phyloP scores from a whole-genome alignment of 2,888 invertebrate genomes.

The Tenthredo mesomela region DNA sequence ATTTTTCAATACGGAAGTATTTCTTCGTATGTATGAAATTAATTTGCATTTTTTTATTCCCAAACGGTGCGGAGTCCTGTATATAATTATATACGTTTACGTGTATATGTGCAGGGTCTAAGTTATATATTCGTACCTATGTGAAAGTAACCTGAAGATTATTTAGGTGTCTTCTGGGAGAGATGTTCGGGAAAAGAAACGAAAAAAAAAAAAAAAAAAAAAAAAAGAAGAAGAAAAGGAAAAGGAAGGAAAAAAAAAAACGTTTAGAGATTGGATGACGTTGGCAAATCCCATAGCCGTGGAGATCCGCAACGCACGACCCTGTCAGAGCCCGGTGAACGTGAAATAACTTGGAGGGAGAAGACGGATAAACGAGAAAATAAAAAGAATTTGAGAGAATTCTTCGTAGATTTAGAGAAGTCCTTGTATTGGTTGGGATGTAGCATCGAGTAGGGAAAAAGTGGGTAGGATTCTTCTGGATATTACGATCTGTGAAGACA shows the following conservation, averaged over 20 bases:
- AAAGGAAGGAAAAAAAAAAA: neutral
- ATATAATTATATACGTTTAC: neutral
- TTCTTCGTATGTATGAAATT: neutral
- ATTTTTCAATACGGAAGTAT: neutral
- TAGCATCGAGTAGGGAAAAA: neutral
- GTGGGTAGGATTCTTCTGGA: slow-evolving; percentile 12
- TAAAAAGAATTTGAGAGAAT: slow-evolving; percentile 20
- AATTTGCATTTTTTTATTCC: neutral
- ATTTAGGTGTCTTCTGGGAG: neutral
- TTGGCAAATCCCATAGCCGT: slow-evolving; percentile 32
- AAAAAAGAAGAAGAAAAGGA: neutral
- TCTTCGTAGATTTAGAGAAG: slow-evolving; percentile 15
- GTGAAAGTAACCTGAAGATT: neutral
- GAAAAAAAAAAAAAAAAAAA: neutral
- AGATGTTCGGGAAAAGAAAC: neutral
- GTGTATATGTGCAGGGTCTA: too few relatives aligned
- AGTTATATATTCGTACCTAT: neutral
- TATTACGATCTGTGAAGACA: slow-evolving; percentile 20
- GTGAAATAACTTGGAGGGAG: slow-evolving; percentile 30
- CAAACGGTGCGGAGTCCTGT: neutral
- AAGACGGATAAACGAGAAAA: slow-evolving; percentile 24
- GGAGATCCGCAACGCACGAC: slow-evolving; percentile 16
- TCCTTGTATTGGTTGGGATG: neutral
- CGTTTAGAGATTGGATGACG: slow-evolving; percentile 36
- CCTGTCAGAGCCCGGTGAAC: slow-evolving; percentile 29